These are phyloP conservation scores for Lindbergichthys nudifrons DNA, from an alignment of 2,797 vertebrate species.

Conservation along the genomic window DNA sequence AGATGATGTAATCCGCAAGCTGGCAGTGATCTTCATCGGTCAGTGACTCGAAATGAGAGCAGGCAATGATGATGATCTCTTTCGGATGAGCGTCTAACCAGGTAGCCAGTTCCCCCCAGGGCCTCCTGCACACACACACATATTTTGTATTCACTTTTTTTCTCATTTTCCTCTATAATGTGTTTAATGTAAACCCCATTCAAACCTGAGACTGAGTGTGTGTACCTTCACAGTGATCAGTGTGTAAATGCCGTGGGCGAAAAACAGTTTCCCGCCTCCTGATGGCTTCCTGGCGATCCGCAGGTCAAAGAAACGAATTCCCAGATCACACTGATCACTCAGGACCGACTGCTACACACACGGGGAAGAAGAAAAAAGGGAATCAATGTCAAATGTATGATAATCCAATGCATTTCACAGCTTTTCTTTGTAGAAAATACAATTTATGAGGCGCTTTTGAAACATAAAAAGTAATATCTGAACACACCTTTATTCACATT, in stretches of 20 bases:
- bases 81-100: constrained; percentile 88
- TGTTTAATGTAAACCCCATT: not conserved
- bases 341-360: constrained; percentile 53
- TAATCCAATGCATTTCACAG: not conserved
- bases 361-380: not conserved
- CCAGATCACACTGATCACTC: constrained; percentile 85
- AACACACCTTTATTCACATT: too few species aligned
- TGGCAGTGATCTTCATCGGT: constrained; percentile 76
- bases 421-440: too few species aligned
- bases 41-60: constrained; percentile 87
- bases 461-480: too few species aligned
- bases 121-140: constrained; percentile 78
- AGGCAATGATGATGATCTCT: constrained; percentile 87
- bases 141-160: not conserved
- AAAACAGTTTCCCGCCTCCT: constrained; percentile 81
- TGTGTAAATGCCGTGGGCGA: constrained; percentile 90
- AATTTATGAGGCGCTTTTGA: too few species aligned
- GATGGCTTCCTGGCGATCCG: constrained; percentile 84
- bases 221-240: constrained; percentile 85
- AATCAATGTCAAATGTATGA: not conserved
- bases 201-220: not conserved
- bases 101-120: constrained; percentile 80
- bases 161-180: not conserved
- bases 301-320: constrained; percentile 90
- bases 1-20: constrained; percentile 81